These are phyloP conservation scores for Copsychus sechellarum DNA, from an alignment of 2,113 vertebrate genomes.

Conservation along the genomic window DNA sequence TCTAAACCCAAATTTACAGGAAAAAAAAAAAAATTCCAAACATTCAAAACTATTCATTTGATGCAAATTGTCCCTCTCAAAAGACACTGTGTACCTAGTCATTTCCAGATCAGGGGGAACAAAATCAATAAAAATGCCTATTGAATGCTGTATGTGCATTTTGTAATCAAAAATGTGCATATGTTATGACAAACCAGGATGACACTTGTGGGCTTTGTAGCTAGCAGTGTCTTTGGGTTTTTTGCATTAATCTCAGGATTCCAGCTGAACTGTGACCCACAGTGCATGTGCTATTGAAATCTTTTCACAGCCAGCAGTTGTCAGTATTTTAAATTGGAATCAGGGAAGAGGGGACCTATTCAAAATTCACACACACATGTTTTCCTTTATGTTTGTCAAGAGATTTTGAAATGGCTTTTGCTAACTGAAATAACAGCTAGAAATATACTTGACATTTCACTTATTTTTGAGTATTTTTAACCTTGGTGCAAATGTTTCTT, in stretches of 20 bases:
- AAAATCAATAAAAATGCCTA: not conserved
- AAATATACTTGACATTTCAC: slow-evolving; percentile 44
- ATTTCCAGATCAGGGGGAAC: not conserved
- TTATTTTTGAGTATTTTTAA: slow-evolving; percentile 63
- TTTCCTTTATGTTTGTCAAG: slow-evolving; percentile 38
- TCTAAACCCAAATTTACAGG: not conserved
- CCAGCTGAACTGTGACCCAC: not conserved
- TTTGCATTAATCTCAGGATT: not conserved
- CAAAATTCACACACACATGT: not conserved
- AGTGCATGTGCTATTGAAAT: not conserved
- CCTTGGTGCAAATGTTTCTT: slow-evolving; percentile 50
- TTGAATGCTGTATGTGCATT: not conserved
- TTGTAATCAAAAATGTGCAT: not conserved
- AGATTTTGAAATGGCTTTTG: slow-evolving; percentile 38
- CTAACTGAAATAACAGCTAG: slow-evolving; percentile 43
- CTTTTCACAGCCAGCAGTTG: not conserved
- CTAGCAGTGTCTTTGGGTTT: not conserved
- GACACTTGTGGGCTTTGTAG: not conserved
- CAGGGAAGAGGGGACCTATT: not conserved
- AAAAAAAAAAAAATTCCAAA: not conserved
- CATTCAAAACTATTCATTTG: not conserved
- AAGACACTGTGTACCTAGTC: not conserved
- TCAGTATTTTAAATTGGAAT: not conserved
- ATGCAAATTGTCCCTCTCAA: not conserved
- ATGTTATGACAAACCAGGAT: not conserved